Evolutionary conservation across 2,113 vertebrate genomes (phyloP).

Genomic region (Pantherophis guttatus): DNA sequence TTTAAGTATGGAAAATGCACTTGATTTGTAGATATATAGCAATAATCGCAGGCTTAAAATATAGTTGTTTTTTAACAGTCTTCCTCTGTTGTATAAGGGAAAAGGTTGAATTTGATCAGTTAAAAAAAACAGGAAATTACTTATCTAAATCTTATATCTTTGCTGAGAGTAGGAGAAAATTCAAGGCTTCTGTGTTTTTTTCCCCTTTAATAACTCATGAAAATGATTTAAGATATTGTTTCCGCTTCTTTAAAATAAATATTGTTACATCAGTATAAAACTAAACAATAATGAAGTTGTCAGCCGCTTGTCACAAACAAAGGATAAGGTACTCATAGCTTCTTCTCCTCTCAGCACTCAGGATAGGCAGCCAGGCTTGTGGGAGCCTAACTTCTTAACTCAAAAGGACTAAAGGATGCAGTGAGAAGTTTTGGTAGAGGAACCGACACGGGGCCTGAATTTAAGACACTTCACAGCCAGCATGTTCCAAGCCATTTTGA

Average conservation of each 20-base stretch:
- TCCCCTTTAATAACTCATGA: constrained; percentile 60
- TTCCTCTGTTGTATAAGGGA: constrained; percentile 58
- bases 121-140: constrained; percentile 57
- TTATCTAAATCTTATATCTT: constrained; percentile 64
- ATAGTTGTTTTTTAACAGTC: constrained; percentile 41
- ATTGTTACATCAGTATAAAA: constrained; percentile 49
- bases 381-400: neutral
- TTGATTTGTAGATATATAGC: constrained; percentile 71
- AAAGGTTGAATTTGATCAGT: constrained; percentile 55
- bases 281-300: constrained; percentile 14
- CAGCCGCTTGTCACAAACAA: constrained; percentile 27
- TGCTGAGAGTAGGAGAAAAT: constrained; percentile 60
- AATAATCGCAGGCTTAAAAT: constrained; percentile 64
- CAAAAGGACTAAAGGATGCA: neutral
- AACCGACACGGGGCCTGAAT: neutral
- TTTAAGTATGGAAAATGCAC: constrained; percentile 62
- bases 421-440: neutral
- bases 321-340: constrained; percentile 24
- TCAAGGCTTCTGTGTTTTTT: neutral
- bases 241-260: constrained; percentile 60
- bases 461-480: neutral
- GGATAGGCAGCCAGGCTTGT: neutral
- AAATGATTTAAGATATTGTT: constrained; percentile 65
- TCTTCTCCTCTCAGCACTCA: neutral
- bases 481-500: neutral